These are phyloP conservation scores for Camponotus fellah DNA, from an alignment of 2,888 invertebrate species.

Conservation along the genomic window DNA sequence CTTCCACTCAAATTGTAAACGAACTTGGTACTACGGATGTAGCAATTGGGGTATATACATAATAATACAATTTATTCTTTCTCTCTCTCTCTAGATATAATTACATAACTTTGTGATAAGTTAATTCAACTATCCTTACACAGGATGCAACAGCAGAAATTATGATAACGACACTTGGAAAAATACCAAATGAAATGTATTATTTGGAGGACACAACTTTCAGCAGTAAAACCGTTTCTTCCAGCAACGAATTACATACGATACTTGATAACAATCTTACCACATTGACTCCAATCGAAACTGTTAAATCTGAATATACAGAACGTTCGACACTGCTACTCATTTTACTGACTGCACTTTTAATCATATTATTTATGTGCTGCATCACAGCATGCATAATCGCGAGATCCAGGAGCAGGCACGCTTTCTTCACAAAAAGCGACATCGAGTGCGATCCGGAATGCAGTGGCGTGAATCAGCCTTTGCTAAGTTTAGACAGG, in stretches of 20 bases:
- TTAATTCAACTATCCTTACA: background rate
- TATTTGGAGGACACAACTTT: conserved; percentile 72
- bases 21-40: conserved; percentile 75
- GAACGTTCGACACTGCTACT: conserved; percentile 73
- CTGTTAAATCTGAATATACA: background rate
- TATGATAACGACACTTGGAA: conserved; percentile 77
- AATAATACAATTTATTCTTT: background rate
- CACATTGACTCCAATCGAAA: background rate
- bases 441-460: conserved; percentile 77
- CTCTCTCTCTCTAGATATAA: background rate
- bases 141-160: conserved; percentile 77
- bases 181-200: conserved; percentile 77
- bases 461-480: conserved; percentile 75
- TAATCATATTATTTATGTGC: conserved; percentile 76
- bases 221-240: background rate
- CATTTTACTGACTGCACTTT: conserved; percentile 68
- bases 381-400: conserved; percentile 77
- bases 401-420: conserved; percentile 71
- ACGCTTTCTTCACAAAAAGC: conserved; percentile 61
- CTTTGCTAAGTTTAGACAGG: conserved; percentile 71
- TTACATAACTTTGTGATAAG: background rate
- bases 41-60: conserved; percentile 69
- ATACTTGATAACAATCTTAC: conserved; percentile 1
- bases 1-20: conserved; percentile 72
- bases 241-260: background rate